phyloP scores from a whole-genome alignment of 30 jellyfish, hydroid and myxozoan species.

The Euphysa ruthae region DNA sequence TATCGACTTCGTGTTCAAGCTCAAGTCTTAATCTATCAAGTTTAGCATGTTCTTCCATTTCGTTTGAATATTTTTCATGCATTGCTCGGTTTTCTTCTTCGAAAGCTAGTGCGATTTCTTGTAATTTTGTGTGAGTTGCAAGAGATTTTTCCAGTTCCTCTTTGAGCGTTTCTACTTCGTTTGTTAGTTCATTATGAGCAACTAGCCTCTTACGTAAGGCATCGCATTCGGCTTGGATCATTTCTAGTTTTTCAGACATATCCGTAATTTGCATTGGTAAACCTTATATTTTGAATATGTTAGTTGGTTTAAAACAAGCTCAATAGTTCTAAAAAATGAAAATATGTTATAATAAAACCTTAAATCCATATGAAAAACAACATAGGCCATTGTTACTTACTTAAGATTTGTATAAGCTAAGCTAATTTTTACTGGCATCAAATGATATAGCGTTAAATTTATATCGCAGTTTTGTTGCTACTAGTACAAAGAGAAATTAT shows the following conservation, averaged over 20 bases:
- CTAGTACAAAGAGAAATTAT: too few relatives aligned
- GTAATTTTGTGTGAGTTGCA: constrained; percentile 60
- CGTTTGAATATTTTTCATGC: constrained; percentile 27
- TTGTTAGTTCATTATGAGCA: constrained; percentile 45
- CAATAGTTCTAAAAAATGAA: too few relatives aligned
- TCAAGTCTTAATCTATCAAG: constrained; percentile 26
- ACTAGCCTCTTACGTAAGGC: constrained; percentile 13
- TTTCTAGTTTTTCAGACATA: constrained; percentile 14
- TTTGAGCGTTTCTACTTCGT: constrained; percentile 55
- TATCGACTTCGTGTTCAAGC: constrained; percentile 43
- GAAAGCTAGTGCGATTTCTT: constrained; percentile 45
- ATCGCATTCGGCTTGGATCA: constrained; percentile 22
- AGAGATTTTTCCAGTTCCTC: constrained; percentile 65
- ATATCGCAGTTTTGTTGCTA: too few relatives aligned
- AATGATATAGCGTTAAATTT: too few relatives aligned
- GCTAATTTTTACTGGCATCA: too few relatives aligned
- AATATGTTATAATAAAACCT: too few relatives aligned
- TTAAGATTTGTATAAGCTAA: too few relatives aligned
- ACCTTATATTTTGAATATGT: too few relatives aligned
- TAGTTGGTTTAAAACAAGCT: too few relatives aligned
- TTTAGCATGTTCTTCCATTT: constrained; percentile 26
- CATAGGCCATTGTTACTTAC: too few relatives aligned
- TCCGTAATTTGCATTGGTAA: too few relatives aligned
- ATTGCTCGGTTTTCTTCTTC: constrained; percentile 52
- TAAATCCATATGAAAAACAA: too few relatives aligned